A percentile compares a stretch with the other conserved stretches of the same genome.
Conservation (phyloP, 2,797 vertebrate species). For the Nannoperca australis region DNA sequence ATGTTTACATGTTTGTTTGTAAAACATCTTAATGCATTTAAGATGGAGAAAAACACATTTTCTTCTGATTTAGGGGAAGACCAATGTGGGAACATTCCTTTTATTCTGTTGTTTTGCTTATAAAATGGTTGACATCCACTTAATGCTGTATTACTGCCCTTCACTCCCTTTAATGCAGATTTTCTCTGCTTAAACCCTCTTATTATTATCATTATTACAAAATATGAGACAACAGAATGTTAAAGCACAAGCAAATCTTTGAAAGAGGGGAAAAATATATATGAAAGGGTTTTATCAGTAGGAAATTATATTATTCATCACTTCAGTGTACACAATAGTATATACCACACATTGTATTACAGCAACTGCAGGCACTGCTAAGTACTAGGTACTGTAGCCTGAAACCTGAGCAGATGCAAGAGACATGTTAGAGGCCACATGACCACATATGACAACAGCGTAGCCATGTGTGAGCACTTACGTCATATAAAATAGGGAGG, state of each 20-base stretch:
- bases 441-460: neutral
- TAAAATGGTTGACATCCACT: neutral
- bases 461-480: neutral
- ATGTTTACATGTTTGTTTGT: slow-evolving; percentile 5
- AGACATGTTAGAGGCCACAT: slow-evolving; percentile 1
- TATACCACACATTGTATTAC: slow-evolving; percentile 5
- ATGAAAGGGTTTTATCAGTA: neutral
- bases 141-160: neutral
- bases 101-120: neutral
- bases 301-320: neutral
- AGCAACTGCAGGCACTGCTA: neutral
- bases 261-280: neutral
- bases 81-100: neutral
- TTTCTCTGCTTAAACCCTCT: neutral
- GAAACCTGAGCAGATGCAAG: slow-evolving; percentile 9
- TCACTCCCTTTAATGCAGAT: slow-evolving; percentile 2
- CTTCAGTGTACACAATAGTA: neutral
- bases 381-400: neutral
- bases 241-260: neutral
- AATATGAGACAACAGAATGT: neutral
- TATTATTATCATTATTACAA: neutral
- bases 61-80: neutral
- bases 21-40: neutral
- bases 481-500: neutral
- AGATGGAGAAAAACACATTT: neutral